Percentiles rank a stretch among this genome's conserved stretches.
phyloP scores from a whole-genome alignment of 2,113 vertebrate species.

The Machaerirhynchus nigripectus region DNA sequence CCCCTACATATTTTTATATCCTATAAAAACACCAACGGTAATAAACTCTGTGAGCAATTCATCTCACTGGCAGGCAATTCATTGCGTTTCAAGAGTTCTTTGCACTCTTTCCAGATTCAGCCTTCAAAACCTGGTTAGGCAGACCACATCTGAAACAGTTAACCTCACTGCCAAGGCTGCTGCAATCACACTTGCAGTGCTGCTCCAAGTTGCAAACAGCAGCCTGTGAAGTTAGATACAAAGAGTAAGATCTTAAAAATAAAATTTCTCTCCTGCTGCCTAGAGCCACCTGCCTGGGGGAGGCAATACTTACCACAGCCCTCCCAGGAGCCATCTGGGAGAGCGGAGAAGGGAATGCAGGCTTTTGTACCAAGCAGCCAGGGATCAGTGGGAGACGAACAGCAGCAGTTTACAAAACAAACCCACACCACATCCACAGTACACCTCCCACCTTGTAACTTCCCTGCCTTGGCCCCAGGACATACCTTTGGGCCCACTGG shows the following conservation, averaged over 20 bases:
- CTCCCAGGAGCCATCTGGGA: neutral
- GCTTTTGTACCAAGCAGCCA: neutral
- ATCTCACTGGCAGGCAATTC: neutral
- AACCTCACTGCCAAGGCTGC: neutral
- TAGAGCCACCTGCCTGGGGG: neutral
- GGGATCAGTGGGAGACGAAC: neutral
- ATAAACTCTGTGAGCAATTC: neutral
- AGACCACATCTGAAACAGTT: neutral
- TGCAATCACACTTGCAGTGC: neutral
- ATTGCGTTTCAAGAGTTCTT: neutral
- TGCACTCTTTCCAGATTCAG: neutral
- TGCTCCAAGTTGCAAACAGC: neutral
- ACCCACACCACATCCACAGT: neutral
- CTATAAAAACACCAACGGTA: neutral
- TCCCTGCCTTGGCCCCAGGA: neutral
- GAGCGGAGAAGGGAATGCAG: neutral
- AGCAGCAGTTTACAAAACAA: neutral
- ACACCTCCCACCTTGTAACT: neutral
- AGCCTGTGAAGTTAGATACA: neutral
- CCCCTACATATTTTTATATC: neutral
- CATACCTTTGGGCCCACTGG: neutral
- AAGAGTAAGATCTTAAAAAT: neutral
- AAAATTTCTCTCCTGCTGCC: neutral
- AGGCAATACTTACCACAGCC: neutral
- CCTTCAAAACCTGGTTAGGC: neutral